Evolutionary conservation across 2,797 vertebrate species (phyloP).

Genomic region (Gymnopithys bicolor): DNA sequence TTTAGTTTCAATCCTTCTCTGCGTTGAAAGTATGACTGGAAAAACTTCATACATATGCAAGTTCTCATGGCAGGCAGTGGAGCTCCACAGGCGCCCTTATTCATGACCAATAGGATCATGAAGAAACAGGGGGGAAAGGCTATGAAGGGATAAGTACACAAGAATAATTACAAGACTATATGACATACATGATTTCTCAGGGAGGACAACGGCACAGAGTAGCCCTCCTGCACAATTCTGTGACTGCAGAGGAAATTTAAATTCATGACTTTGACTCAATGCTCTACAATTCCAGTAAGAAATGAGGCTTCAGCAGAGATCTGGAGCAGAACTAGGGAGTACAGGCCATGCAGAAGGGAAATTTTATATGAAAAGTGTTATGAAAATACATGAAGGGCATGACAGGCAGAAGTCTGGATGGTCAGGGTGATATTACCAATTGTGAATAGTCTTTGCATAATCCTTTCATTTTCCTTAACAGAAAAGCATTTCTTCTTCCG

Average conservation of each 20-base stretch:
- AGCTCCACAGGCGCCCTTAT: background rate
- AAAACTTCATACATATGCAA: background rate
- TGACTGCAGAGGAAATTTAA: background rate
- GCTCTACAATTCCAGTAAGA: background rate
- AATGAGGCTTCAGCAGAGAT: background rate
- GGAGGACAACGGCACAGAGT: background rate
- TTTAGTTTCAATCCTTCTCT: background rate
- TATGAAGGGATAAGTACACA: background rate
- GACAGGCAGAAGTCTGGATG: background rate
- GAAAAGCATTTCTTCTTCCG: background rate
- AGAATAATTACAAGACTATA: background rate
- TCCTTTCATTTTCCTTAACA: background rate
- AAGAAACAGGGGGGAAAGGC: background rate
- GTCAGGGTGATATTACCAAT: background rate
- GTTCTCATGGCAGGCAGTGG: background rate
- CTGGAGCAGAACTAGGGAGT: background rate
- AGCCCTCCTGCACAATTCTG: background rate
- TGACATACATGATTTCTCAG: background rate
- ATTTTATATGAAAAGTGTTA: background rate
- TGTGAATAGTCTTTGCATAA: background rate
- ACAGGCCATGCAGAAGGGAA: background rate
- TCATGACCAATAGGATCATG: background rate
- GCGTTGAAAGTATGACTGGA: background rate
- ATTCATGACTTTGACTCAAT: background rate
- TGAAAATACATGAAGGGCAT: background rate